phyloP scores from a whole-genome alignment of 2,888 invertebrate genomes.

The Pomacea canaliculata region DNA sequence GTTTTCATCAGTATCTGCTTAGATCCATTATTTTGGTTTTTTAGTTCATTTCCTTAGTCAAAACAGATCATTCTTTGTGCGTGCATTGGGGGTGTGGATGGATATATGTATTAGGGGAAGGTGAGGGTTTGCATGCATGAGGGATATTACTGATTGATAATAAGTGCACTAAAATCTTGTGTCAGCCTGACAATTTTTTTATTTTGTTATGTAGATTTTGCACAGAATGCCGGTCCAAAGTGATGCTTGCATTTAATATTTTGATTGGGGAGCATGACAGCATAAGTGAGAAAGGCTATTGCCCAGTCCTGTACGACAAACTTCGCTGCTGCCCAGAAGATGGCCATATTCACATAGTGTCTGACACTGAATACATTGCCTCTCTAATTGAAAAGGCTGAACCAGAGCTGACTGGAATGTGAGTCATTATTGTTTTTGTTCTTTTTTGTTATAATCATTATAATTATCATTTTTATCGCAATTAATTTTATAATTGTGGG shows the following conservation, averaged over 20 bases:
- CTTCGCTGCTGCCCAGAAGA: constrained; percentile 83
- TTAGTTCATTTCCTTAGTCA: too few species aligned
- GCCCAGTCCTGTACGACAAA: constrained; percentile 86
- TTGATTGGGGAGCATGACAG: constrained; percentile 81
- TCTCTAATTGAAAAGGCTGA: constrained; percentile 90
- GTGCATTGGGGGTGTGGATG: too few species aligned
- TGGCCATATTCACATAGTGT: constrained; percentile 88
- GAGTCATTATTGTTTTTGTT: constrained; percentile 35
- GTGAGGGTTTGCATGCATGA: too few species aligned
- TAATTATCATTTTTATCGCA: too few species aligned
- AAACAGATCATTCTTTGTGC: too few species aligned
- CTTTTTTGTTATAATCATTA: background rate
- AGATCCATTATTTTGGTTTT: too few species aligned
- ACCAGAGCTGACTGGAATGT: constrained; percentile 89
- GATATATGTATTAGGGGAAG: too few species aligned
- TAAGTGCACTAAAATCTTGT: too few species aligned
- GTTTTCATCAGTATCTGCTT: too few species aligned
- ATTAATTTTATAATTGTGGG: too few species aligned
- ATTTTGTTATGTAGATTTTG: constrained; percentile 77
- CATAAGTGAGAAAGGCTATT: constrained; percentile 89
- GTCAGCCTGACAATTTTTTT: background rate
- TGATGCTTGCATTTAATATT: constrained; percentile 86
- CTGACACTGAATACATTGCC: constrained; percentile 89
- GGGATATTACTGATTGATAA: too few species aligned
- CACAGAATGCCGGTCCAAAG: constrained; percentile 92